Percentiles rank a stretch among this genome's conserved stretches.
Conservation (phyloP, 2,888 invertebrate genomes). For the Drosophila melanosoma region DNA sequence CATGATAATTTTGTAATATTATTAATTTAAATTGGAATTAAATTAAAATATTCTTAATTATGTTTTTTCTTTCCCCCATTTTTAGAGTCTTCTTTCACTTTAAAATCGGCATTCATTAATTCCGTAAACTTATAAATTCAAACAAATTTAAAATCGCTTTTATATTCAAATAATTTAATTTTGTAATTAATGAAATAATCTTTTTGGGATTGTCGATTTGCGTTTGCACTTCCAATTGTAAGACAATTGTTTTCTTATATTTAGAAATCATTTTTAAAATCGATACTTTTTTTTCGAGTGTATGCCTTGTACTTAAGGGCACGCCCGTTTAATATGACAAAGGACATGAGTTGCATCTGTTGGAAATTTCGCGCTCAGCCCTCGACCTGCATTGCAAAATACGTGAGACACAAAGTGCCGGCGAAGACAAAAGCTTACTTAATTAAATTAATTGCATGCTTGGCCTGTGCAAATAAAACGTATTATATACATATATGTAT, state of each 20-base stretch:
- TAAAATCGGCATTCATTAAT: neutral
- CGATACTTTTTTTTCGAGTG: neutral
- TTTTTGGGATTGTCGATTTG: neutral
- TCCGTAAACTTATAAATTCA: neutral
- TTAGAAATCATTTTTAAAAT: neutral
- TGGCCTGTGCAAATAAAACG: conserved; percentile 31
- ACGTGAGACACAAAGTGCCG: conserved; percentile 47
- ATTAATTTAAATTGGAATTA: neutral
- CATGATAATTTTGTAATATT: no score
- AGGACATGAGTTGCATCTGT: conserved; percentile 35
- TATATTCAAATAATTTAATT: neutral
- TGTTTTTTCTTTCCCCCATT: neutral
- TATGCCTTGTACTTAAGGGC: conserved; percentile 7
- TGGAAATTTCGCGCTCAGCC: neutral
- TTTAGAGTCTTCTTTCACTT: neutral
- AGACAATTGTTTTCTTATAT: neutral
- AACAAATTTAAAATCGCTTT: neutral
- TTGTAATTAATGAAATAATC: neutral
- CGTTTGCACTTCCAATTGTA: neutral
- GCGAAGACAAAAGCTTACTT: conserved; percentile 45
- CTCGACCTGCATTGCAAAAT: conserved; percentile 35
- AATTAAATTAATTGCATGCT: conserved; percentile 58
- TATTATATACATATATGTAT: conserved; percentile 3
- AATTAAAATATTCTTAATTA: neutral
- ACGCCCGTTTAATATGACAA: conserved; percentile 27